A percentile compares a stretch with the other conserved stretches of the same genome.
Evolutionary conservation across 2,113 vertebrate genomes (phyloP).

Genomic region (Galbula dea): DNA sequence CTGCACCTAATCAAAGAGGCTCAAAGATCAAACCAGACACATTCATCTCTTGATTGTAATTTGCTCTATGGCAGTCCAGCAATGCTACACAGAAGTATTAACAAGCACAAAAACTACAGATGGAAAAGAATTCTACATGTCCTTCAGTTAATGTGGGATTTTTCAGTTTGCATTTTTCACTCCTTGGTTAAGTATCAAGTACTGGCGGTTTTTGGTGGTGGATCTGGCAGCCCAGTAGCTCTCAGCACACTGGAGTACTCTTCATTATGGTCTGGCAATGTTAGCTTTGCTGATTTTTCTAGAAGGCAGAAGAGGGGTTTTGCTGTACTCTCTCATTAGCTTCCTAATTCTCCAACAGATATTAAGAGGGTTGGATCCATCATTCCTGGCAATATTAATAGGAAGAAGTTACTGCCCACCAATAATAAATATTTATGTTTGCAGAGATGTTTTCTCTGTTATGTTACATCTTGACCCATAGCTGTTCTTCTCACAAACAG

Average conservation of each 20-base stretch:
- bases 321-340: background rate
- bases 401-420: conserved; percentile 9
- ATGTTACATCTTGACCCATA: conserved; percentile 7
- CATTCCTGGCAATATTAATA: conserved; percentile 19
- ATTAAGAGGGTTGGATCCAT: background rate
- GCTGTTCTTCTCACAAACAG: conserved; percentile 35
- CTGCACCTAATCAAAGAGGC: background rate
- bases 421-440: conserved; percentile 29
- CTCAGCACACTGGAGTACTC: background rate
- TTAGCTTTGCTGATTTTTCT: conserved; percentile 23
- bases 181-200: background rate
- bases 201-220: background rate
- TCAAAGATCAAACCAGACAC: background rate
- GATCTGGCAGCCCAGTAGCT: background rate
- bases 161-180: background rate
- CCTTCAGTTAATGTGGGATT: background rate
- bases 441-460: background rate
- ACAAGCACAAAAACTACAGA: background rate
- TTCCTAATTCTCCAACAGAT: background rate
- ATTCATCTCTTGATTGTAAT: background rate
- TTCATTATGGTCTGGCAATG: background rate
- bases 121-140: background rate
- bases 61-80: background rate
- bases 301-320: background rate
- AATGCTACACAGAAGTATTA: background rate